Evolutionary conservation across 2,888 invertebrate genomes (phyloP).

Genomic region (Mythimna loreyi): DNA sequence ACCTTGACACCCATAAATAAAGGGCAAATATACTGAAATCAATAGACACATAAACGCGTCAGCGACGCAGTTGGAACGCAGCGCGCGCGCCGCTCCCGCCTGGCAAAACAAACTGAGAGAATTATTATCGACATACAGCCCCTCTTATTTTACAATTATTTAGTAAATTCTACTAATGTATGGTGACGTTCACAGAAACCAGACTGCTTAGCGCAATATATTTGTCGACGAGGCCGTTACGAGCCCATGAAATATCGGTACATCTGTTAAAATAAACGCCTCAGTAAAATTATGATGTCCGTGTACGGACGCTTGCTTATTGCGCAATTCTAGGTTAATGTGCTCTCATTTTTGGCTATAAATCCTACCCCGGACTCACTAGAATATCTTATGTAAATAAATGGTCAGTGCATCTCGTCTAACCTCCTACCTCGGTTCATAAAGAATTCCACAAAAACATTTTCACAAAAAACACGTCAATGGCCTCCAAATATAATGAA

Average conservation of each 20-base stretch:
- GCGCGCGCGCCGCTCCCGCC: conserved; percentile 58
- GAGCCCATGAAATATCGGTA: conserved; percentile 67
- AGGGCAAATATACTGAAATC: conserved; percentile 68
- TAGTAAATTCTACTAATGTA: conserved; percentile 81
- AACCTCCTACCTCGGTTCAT: conserved; percentile 6
- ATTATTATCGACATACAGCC: conserved; percentile 76
- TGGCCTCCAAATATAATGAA: conserved; percentile 1
- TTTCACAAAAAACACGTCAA: not conserved
- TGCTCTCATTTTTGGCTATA: conserved; percentile 44
- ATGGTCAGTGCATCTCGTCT: not conserved
- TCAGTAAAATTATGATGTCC: conserved; percentile 69
- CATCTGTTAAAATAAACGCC: conserved; percentile 82
- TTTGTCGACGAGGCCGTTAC: conserved; percentile 76
- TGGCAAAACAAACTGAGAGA: conserved; percentile 78
- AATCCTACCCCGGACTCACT: conserved; percentile 25
- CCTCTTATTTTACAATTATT: conserved; percentile 79
- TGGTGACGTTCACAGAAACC: conserved; percentile 83
- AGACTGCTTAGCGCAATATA: conserved; percentile 75
- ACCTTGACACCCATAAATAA: conserved; percentile 78
- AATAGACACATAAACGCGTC: conserved; percentile 71
- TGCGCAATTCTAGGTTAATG: conserved; percentile 56
- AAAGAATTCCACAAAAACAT: not conserved
- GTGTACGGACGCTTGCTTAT: conserved; percentile 48
- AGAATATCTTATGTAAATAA: not conserved
- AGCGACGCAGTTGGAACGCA: conserved; percentile 65